phyloP scores from a whole-genome alignment of 2,888 invertebrate genomes.

The Scaptomyza reducta region DNA sequence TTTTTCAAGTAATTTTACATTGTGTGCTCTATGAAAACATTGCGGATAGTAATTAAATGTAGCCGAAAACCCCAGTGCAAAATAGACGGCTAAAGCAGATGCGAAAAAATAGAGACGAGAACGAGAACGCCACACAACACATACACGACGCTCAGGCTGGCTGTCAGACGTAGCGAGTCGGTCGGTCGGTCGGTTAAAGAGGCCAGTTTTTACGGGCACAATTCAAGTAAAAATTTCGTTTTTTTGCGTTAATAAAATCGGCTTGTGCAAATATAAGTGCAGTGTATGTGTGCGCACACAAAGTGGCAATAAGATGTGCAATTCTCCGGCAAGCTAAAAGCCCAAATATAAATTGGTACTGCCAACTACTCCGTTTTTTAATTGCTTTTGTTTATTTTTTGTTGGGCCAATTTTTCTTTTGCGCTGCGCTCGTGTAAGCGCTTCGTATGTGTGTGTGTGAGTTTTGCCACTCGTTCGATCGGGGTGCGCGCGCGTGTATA shows the following conservation, averaged over 20 bases:
- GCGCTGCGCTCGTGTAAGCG: constrained; percentile 64
- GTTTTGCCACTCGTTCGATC: constrained; percentile 67
- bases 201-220: constrained; percentile 75
- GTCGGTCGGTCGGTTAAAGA: constrained; percentile 73
- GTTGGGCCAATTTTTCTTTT: constrained; percentile 81
- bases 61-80: constrained; percentile 47
- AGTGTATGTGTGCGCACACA: constrained; percentile 32
- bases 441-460: constrained; percentile 52
- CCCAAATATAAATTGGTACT: constrained; percentile 69
- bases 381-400: constrained; percentile 83
- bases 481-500: constrained; percentile 72
- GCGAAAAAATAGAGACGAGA: constrained; percentile 71
- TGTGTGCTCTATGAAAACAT: constrained; percentile 1
- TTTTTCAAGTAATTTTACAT: constrained; percentile 34
- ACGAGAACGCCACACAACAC: constrained; percentile 72
- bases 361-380: constrained; percentile 74
- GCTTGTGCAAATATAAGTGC: constrained; percentile 45
- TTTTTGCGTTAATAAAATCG: constrained; percentile 58
- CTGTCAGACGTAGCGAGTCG: constrained; percentile 72
- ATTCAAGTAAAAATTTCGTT: constrained; percentile 62
- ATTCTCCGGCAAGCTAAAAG: constrained; percentile 42
- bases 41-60: constrained; percentile 16
- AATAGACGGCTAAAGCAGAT: constrained; percentile 62
- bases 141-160: constrained; percentile 69
- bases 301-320: constrained; percentile 62